A percentile compares a stretch with the other conserved stretches of the same genome.
phyloP scores from a whole-genome alignment of 1,140 invertebrate species.

The Trialeurodes vaporariorum region DNA sequence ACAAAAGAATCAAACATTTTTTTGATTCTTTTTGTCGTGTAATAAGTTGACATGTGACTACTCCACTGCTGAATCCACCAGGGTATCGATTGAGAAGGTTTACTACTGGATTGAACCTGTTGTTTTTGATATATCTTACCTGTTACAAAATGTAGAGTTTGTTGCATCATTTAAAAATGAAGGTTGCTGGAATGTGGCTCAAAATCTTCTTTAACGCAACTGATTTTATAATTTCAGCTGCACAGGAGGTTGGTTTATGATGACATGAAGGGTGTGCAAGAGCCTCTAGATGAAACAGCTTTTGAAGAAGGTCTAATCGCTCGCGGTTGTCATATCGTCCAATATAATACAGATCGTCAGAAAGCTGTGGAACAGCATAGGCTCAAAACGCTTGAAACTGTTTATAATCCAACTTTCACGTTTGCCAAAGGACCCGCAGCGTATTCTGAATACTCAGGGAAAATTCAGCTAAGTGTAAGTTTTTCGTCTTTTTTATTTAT shows the following conservation, averaged over 20 bases:
- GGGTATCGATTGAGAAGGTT: no score
- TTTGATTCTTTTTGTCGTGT: no score
- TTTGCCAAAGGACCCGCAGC: conserved; percentile 2
- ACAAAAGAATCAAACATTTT: no score
- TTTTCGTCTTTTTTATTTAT: no score
- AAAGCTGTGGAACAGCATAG: conserved; percentile 14
- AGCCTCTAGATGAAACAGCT: conserved; percentile 46
- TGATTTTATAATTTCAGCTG: conserved; percentile 22
- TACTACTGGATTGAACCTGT: no score
- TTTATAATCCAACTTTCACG: conserved; percentile 1
- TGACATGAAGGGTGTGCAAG: conserved; percentile 46
- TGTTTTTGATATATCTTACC: no score
- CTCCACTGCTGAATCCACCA: no score
- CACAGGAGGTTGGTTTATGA: conserved; percentile 37
- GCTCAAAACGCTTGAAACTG: conserved; percentile 6
- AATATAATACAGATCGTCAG: conserved; percentile 16
- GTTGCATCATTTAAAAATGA: no score
- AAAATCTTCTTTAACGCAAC: no score
- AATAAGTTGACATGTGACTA: no score
- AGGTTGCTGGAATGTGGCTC: no score
- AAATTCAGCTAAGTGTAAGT: background rate
- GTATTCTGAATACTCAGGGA: background rate
- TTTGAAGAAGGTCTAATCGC: conserved; percentile 24
- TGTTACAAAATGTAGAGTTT: no score
- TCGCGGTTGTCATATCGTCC: conserved; percentile 23